Evolutionary conservation across 2,113 vertebrate genomes (phyloP), one percentile per base, ranked within the genome.

Genomic region (Phalacrocorax aristotelis): DNA sequence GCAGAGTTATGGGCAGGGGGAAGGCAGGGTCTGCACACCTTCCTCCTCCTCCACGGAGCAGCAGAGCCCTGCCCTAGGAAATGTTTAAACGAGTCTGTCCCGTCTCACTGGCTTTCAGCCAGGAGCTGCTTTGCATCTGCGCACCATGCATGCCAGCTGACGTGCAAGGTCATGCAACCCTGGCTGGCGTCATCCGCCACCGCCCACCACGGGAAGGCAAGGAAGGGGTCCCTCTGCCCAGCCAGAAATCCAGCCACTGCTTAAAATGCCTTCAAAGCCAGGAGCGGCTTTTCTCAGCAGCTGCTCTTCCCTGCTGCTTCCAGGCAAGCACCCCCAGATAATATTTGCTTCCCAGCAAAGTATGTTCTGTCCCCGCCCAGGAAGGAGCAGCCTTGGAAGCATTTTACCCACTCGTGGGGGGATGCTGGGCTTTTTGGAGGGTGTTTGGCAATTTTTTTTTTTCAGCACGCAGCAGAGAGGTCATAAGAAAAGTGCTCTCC

Each of bases 101-200:
- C 21, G 0, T 26, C 79, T 68, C 68, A 1, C 36, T n/a, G 80
- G n/a, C 71, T 34, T 61, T 42, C 1, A 7, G 32, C 40, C 90
- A 1, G 7, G 5, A n/a, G 46, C 29, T 1, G 1, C 20, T 32
- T 14, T 0, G 3, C 20, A 0, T 2, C 51, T 36, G 57, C 20
- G 4, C 11, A 2, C 21, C 6, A 2, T 3, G 0, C 32, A 20
- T 5, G 0, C 8, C 19, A 9, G 29, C 12, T 2, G 3, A 16
- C 0, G 0, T 3, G 46, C 55, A 5, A n/a, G 15, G 65, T 34
- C 70, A 14, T 3, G 7, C 52, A 13, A 21, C 19, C 15, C 44
- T 42, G 40, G 22, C 5, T 3, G 3, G 10, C 7, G 2, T 44
- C 84, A 34, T 21, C 13, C 1, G 1, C 11, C 26, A 2, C 22